These are phyloP conservation scores for Melipona bicolor DNA, from an alignment of 2,888 invertebrate species.

Conservation along the genomic window DNA sequence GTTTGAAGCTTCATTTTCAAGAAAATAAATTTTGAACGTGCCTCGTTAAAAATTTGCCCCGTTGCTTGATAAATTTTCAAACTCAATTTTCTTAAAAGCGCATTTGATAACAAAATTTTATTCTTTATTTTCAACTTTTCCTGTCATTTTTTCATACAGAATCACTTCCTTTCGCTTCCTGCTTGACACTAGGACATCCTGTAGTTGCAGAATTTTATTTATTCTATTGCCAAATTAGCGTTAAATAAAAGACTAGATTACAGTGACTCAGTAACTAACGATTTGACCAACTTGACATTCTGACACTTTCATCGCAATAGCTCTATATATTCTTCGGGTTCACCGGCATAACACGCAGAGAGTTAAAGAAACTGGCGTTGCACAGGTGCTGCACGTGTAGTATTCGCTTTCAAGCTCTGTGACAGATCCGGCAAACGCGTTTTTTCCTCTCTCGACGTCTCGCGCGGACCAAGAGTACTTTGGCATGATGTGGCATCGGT, in stretches of 20 bases:
- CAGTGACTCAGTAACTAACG: neutral
- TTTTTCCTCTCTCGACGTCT: constrained; percentile 43
- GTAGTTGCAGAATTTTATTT: neutral
- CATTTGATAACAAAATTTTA: no score
- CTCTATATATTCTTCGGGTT: neutral
- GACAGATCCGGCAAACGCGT: constrained; percentile 43
- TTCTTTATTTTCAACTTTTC: no score
- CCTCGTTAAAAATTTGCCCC: no score
- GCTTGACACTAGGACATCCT: no score
- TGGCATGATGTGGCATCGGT: constrained; percentile 69
- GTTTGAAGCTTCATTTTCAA: no score
- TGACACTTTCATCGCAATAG: neutral
- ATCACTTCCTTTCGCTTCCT: no score
- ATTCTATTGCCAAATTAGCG: neutral
- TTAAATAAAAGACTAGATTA: neutral
- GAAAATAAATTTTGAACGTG: no score
- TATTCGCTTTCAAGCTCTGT: constrained; percentile 52
- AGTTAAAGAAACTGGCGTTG: constrained; percentile 22
- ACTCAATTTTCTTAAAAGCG: no score
- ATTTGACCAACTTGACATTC: neutral
- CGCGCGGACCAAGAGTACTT: constrained; percentile 47
- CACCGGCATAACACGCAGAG: neutral
- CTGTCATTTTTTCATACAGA: no score
- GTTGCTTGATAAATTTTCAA: no score
- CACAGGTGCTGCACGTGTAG: constrained; percentile 27